Base-by-base conservation (phyloP, 35 echinoderm and acorn worm genomes). In the Amphiura filiformis region DNA sequence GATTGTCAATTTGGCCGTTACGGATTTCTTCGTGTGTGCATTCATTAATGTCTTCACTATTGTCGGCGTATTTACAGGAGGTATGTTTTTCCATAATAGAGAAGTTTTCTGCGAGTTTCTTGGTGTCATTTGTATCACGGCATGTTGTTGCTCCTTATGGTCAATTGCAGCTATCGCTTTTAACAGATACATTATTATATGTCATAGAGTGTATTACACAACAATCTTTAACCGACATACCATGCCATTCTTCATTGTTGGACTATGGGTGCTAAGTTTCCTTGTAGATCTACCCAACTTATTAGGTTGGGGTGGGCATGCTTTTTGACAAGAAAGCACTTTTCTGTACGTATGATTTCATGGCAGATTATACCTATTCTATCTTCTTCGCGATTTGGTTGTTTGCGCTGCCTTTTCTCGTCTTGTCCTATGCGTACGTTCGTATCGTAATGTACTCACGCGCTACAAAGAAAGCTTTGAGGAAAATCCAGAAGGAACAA, bases 131-230 rank as follows among this genome's bases (percentile, higher is more conserved):
- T 97, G 94, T 76, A 84, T 97, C 12, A 93, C 94, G 32, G 83
- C 84, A 56, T 96, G 94, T 49, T 89, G 86, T 34, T 92, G 94
- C 32, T 96, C 94, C 39, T 18, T 97, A 57, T 97, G 94, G 94
- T 93, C 87, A 52, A 85, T 97, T 20, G 91, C 75, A 12, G 83
- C 76, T 33, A 97, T 97, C 40, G 89, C 82, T 28, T 31, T 97
- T 38, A 97, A 97, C 76, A 83, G 94, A 1, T 93, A 91, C 85
- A 77, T 97, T 4, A 78, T 76, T 0, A 97, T 97, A 35, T 97
- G 94, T 32, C 87, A 97, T 39, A 47, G 91, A 31, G 41, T 75
- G 1, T 26, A 82, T 22, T 97, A 97, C 79, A 82, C 87, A 13
- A 86, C 38, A n/a, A 79, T 97, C 33, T 97, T 87, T 91, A 93